Conservation (phyloP, 2,888 invertebrate species). For the Liposcelis brunnea region DNA sequence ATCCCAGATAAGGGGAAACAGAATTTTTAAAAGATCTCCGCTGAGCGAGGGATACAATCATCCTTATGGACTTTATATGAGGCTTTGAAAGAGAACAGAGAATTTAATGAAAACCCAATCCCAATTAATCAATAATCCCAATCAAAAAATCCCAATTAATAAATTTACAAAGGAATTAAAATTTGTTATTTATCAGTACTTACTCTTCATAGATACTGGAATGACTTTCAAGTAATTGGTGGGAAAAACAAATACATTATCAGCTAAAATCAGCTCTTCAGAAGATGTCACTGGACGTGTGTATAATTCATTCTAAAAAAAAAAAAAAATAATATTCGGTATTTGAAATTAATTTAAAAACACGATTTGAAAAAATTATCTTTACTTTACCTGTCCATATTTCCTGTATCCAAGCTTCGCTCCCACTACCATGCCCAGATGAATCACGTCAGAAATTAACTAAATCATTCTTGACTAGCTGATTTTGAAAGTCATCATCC, state of each 20-base stretch:
- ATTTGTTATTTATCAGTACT: neutral
- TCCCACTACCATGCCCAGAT: conserved; percentile 3
- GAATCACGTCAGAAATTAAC: neutral
- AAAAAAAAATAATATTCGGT: conserved; percentile 8
- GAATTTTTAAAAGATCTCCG: no score
- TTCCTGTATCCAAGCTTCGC: neutral
- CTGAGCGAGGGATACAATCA: no score
- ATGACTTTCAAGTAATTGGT: neutral
- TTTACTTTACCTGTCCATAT: neutral
- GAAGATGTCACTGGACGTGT: conserved; percentile 29
- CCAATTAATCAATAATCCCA: no score
- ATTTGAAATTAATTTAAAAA: neutral
- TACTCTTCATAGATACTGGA: neutral
- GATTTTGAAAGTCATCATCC: neutral
- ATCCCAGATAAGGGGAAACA: no score
- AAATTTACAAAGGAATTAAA: neutral
- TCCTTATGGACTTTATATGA: no score
- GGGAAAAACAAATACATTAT: neutral
- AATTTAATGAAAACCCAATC: no score
- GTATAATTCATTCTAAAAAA: conserved; percentile 19
- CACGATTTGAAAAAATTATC: neutral
- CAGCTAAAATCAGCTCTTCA: conserved; percentile 8
- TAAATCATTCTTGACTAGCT: neutral
- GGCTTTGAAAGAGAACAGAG: no score
- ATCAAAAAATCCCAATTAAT: neutral